Base-by-base conservation (phyloP, 2,797 vertebrate species). In the Hafferia zeledoni region DNA sequence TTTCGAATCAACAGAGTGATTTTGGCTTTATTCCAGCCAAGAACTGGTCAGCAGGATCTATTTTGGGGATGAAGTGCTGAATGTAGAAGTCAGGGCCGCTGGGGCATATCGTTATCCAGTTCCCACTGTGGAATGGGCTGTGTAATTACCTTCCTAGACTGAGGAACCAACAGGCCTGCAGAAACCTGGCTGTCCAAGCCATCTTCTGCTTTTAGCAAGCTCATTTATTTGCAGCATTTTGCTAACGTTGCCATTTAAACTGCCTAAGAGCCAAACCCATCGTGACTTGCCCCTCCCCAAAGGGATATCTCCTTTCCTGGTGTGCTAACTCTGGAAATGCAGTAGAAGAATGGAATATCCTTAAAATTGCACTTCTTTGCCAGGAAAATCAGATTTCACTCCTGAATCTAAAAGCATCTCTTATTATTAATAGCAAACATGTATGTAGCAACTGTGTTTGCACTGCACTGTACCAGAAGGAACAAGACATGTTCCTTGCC, bases 351-450 rank as follows among this genome's bases (percentile, higher is more conserved):
- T 59, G 86, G 88, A 89, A 19, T 89, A 93, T 64, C 86, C 83
- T 93, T 92, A 74, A 94, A 95, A 94, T 9, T 87, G 91, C 52
- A 74, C 41, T 64, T 65, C 49, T 41, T 47, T 95, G 91, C 87
- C 92, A 96, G 88, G 76, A 94, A 96, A 91, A 89, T 94, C 83
- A 92, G 50, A 80, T 93, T 89, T 92, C 82, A 88, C 24, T 59
- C 46, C 68, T 63, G 53, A 77, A 91, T 81, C 63, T 82, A 13
- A 43, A 85, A 85, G 44, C 82, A 78, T 95, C 59, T 80, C 69
- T 83, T 68, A 55, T 76, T 63, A 53, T 90, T 91, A 94, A 74
- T 53, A 88, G 50, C 57, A 77, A 88, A 76, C 69, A 77, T 4
- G 6, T 55, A 81, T 74, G 41, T 60, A 64, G 64, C 67, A 90